A percentile compares a stretch with the other conserved stretches of the same genome.
Conservation (phyloP, 37 sponge, comb jelly and placozoan genomes). For the Agelas oroides region DNA sequence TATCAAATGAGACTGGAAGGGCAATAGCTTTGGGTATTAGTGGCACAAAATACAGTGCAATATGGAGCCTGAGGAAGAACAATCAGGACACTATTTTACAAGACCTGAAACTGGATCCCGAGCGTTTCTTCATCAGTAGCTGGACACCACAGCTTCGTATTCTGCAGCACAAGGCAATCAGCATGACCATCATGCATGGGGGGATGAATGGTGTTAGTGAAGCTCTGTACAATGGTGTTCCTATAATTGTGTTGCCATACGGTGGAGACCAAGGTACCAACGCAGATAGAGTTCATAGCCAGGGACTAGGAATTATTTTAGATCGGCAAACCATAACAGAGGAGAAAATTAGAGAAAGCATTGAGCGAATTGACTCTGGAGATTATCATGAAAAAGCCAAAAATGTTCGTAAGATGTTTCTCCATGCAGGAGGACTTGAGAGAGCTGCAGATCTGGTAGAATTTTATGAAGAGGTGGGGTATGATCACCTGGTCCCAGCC, state of each 20-base stretch:
- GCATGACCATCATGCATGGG: conserved; percentile 64
- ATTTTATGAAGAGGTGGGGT: not conserved
- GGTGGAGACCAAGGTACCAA: not conserved
- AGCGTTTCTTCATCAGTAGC: conserved; percentile 34
- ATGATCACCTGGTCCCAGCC: conserved; percentile 23
- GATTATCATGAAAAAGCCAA: not conserved
- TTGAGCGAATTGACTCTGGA: not conserved
- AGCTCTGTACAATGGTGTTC: conserved; percentile 41
- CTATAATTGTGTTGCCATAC: not conserved
- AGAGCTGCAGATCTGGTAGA: conserved; percentile 33
- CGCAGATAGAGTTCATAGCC: not conserved
- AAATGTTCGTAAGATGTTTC: not conserved
- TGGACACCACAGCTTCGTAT: conserved; percentile 71
- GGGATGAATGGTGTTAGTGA: conserved; percentile 69
- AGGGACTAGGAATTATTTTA: not conserved
- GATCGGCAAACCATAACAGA: not conserved
- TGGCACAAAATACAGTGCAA: conserved; percentile 13
- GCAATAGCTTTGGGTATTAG: conserved; percentile 33
- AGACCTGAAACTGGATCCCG: conserved; percentile 9
- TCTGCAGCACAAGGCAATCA: conserved; percentile 27
- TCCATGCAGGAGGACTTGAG: conserved; percentile 4
- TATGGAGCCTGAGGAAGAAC: conserved; percentile 60
- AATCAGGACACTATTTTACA: conserved; percentile 50
- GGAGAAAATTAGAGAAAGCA: not conserved
- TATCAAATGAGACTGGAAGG: conserved; percentile 21